Conservation (phyloP, 2,888 invertebrate genomes). For the Acleris literana region DNA sequence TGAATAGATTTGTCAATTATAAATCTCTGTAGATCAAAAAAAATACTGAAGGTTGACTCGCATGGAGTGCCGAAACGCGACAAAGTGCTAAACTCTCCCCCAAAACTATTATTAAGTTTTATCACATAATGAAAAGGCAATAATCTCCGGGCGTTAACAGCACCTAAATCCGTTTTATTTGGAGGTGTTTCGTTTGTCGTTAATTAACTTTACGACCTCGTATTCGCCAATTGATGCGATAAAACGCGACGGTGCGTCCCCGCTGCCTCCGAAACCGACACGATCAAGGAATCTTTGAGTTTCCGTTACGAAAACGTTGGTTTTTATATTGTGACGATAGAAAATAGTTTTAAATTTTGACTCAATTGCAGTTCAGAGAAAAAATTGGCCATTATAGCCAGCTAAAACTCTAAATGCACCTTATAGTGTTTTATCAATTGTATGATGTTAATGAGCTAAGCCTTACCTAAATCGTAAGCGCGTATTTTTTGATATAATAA, state of each 20-base stretch:
- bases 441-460: no score
- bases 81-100: not conserved
- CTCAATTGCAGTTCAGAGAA: no score
- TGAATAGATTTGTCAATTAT: no score
- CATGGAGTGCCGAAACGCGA: not conserved
- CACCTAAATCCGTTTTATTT: slow-evolving; percentile 52
- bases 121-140: slow-evolving; percentile 48
- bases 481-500: no score
- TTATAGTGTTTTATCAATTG: no score
- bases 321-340: no score
- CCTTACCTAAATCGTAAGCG: no score
- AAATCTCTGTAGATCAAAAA: no score
- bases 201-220: slow-evolving; percentile 61
- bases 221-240: slow-evolving; percentile 57
- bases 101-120: slow-evolving; percentile 43
- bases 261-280: slow-evolving; percentile 13
- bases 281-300: not conserved
- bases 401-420: no score
- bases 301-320: not conserved
- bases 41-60: no score
- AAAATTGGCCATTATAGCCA: no score
- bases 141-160: slow-evolving; percentile 48
- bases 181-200: slow-evolving; percentile 57
- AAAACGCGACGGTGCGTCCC: slow-evolving; percentile 46
- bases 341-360: no score